phyloP scores from a whole-genome alignment of 1,140 invertebrate genomes.

The Littorina saxatilis region DNA sequence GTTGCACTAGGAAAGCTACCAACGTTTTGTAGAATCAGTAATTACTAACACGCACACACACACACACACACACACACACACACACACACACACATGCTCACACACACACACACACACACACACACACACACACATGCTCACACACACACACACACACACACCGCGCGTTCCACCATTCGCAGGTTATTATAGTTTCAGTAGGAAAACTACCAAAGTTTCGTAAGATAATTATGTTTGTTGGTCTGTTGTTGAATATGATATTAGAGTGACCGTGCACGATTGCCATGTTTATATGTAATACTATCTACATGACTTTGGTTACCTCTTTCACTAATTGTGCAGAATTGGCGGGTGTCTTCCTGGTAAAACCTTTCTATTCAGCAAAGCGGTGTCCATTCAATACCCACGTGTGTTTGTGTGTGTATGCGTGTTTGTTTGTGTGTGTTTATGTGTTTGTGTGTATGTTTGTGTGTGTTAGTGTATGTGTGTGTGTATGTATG shows the following conservation, averaged over 20 bases:
- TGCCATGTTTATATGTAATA: conserved; percentile 16
- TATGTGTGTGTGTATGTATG: no score
- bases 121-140: background rate
- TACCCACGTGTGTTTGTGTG: no score
- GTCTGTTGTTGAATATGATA: background rate
- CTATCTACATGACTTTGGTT: background rate
- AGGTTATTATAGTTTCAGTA: background rate
- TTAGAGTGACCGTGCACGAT: background rate
- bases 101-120: background rate
- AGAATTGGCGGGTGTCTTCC: background rate
- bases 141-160: no score
- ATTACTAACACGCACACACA: conserved; percentile 1
- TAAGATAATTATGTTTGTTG: conserved; percentile 10
- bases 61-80: conserved; percentile 19
- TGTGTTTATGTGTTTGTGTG: no score
- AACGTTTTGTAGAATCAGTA: background rate
- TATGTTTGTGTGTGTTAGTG: no score
- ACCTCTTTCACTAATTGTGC: conserved; percentile 11
- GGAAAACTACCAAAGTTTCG: background rate
- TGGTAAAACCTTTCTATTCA: background rate
- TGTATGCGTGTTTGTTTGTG: no score
- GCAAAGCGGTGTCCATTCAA: no score
- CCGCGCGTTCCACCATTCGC: background rate
- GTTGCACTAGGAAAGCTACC: background rate
- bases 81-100: no score